These are phyloP conservation scores for Trichonephila clavata DNA, from an alignment of 1,140 invertebrate species.

Conservation along the genomic window DNA sequence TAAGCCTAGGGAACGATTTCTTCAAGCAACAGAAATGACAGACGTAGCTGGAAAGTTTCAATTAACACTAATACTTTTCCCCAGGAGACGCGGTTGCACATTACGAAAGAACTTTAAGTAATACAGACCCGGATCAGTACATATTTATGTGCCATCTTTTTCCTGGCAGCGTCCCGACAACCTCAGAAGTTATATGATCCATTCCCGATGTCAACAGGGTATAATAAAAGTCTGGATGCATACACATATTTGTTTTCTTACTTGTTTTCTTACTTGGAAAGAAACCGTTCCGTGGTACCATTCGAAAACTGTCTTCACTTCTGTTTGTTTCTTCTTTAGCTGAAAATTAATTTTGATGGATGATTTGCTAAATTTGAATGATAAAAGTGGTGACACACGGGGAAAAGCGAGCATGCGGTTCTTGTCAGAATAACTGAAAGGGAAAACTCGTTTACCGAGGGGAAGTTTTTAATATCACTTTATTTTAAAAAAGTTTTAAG, in stretches of 20 bases:
- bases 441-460: too few species aligned
- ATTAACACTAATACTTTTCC: not conserved
- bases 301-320: not conserved
- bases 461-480: too few species aligned
- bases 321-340: not conserved
- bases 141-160: constrained; percentile 21
- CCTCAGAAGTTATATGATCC: not conserved
- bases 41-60: not conserved
- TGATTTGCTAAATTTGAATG: too few species aligned
- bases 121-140: not conserved
- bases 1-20: too few species aligned
- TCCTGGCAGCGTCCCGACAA: not conserved
- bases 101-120: not conserved
- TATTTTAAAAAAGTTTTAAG: too few species aligned
- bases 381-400: too few species aligned
- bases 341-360: too few species aligned
- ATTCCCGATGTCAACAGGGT: not conserved
- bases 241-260: not conserved
- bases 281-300: not conserved
- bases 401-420: too few species aligned
- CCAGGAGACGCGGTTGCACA: not conserved
- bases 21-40: not conserved
- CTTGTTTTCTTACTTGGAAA: not conserved
- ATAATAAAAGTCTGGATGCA: not conserved
- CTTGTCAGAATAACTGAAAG: too few species aligned